phyloP scores from a whole-genome alignment of 2,888 invertebrate genomes.

The Volucella zonaria region DNA sequence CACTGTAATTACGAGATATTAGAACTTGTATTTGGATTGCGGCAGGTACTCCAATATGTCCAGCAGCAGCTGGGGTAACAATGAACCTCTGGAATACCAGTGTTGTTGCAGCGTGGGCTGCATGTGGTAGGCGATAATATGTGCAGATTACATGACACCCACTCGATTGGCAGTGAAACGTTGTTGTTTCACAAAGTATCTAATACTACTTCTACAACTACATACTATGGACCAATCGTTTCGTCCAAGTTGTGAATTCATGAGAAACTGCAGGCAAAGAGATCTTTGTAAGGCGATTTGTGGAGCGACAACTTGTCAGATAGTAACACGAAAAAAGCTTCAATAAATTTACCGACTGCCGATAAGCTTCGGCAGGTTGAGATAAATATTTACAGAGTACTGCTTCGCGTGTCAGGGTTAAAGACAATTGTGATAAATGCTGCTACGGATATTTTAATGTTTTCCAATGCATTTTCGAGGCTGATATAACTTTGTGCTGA shows the following conservation, averaged over 20 bases:
- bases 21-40: slow-evolving; percentile 70
- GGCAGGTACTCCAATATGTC: not conserved
- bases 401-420: too few relatives aligned
- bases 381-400: too few relatives aligned
- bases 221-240: slow-evolving; percentile 29
- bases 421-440: too few relatives aligned
- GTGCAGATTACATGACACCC: slow-evolving; percentile 66
- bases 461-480: too few relatives aligned
- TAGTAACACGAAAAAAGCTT: slow-evolving; percentile 24
- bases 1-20: slow-evolving; percentile 71
- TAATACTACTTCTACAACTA: slow-evolving; percentile 45
- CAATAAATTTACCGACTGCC: slow-evolving; percentile 32
- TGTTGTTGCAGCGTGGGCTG: slow-evolving; percentile 4
- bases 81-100: slow-evolving; percentile 1
- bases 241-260: slow-evolving; percentile 50
- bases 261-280: slow-evolving; percentile 4
- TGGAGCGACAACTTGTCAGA: slow-evolving; percentile 33
- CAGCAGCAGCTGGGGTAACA: slow-evolving; percentile 4
- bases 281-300: slow-evolving; percentile 1
- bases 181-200: slow-evolving; percentile 7
- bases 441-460: too few relatives aligned
- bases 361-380: slow-evolving; percentile 31
- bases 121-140: slow-evolving; percentile 67
- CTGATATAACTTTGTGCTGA: too few relatives aligned
- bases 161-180: slow-evolving; percentile 54